A percentile compares a stretch with the other conserved stretches of the same genome.
These are phyloP conservation scores for Acanthopagrus latus DNA, from an alignment of 2,797 vertebrate genomes.

Conservation along the genomic window DNA sequence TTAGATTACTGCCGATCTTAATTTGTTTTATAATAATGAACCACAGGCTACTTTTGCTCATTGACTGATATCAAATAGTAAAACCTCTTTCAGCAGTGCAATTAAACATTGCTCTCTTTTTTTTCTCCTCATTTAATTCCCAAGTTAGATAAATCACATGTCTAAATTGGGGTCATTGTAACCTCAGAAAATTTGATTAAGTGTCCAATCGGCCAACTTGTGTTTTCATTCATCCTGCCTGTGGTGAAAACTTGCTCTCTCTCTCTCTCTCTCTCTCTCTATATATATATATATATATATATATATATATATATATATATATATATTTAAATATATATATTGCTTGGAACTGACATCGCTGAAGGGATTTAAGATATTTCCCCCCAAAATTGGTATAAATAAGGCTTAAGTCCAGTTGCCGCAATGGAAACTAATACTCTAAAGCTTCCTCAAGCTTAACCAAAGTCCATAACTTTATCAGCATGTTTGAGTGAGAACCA, in stretches of 20 bases:
- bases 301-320: not conserved
- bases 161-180: constrained; percentile 55
- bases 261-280: too few species aligned
- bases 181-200: constrained; percentile 23
- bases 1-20: constrained; percentile 37
- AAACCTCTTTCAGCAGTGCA: constrained; percentile 42
- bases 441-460: constrained; percentile 53
- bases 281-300: not conserved
- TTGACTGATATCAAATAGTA: constrained; percentile 40
- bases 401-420: constrained; percentile 51
- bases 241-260: too few species aligned
- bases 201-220: constrained; percentile 21
- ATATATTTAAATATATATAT: not conserved
- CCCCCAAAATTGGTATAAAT: constrained; percentile 58
- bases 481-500: constrained; percentile 49
- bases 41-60: constrained; percentile 44
- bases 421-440: constrained; percentile 53
- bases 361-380: constrained; percentile 60
- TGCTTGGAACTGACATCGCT: constrained; percentile 33
- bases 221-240: constrained; percentile 13
- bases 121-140: constrained; percentile 29
- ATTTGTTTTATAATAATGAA: constrained; percentile 50
- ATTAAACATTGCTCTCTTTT: constrained; percentile 22
- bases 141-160: constrained; percentile 42
- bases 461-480: constrained; percentile 59